Evolutionary conservation across 2,797 vertebrate genomes (phyloP), one percentile per base, ranked within the genome.

Genomic region (Sebastes umbrosus): DNA sequence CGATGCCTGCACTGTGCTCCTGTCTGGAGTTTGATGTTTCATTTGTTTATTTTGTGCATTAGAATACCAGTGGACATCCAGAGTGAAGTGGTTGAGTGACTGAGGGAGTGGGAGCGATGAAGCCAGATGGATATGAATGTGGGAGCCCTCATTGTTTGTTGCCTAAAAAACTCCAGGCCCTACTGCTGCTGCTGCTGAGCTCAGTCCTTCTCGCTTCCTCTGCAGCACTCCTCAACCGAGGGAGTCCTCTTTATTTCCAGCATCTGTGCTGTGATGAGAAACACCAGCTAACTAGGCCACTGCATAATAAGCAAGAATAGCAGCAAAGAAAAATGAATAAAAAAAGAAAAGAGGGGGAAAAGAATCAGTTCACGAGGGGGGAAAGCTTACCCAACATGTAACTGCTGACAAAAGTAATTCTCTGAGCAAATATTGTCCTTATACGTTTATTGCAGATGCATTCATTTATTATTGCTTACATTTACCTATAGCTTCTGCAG

Each of bases 261-360:
- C 92, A 89, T 94, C 92, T 93, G 88, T 80, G 87, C 90, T 83
- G 86, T 84, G 92, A 93, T 91, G 93, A 94, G 92, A 91, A 94
- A 92, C 92, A 87, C 89, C 85, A 76, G 85, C 90, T 94, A 94
- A 94, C 92, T 95, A 94, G 93, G 94, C 88, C 94, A 94, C 90
- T 90, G 94, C 95, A 94, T 94, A 94, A 93, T 94, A 93, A 94
- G 93, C 91, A 90, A 90, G 91, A 93, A 90, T 77, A 90, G 87
- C 85, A 88, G 88, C 75, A 76, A 86, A 91, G 87, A 71, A 66
- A 88, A 80, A 87, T 83, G 83, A 80, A 81, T 57, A 4, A 7
- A 69, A 80, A 74, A 77, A 80, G 25, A 18, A 71, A 75, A 54
- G n/a, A 32, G 8, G 59, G 59, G 43, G 16, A 3, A 52, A 71